Base-by-base conservation (phyloP, 2,888 invertebrate species). In the Troides helena region DNA sequence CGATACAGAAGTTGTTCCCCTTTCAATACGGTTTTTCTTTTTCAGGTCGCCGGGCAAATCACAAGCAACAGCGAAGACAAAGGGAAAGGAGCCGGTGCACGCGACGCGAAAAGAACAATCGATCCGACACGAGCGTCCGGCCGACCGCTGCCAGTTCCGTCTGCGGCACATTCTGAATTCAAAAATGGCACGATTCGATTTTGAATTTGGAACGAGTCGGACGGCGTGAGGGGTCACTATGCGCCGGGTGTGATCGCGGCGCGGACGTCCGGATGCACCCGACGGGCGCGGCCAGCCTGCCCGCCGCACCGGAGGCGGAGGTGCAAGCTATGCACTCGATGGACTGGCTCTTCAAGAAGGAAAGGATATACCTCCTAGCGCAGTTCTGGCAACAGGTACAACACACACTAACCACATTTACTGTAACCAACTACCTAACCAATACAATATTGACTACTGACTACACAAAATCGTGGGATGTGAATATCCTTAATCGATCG, bases 291-390 rank as follows among this genome's bases (percentile, higher is more conserved):
- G 93, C 95, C 90, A 94, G 93, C 89, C 94, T 95, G 94, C 95
- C 96, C 94, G 95, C 95, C 95, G 95, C 95, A 93, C 95, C 94
- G 85, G 96, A 96, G 94, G 96, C 97, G 95, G 97, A 97, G 95
- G 95, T 97, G 94, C 97, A 97, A 95, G 96, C 97, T 93, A 97
- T 97, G 95, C 97, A 97, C 95, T 97, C 97, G 89, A 97, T 98
- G 97, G 97, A 98, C 95, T 98, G 98, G 97, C 95, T 98, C 91
- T 97, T 97, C 95, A 97, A 97, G 95, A 98, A 98, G 94, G 97
- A 98, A 94, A 95, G 97, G 93, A 97, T 98, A 94, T 98, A 97
- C 94, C 94, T 98, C 88, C 95, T 98, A 88, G 97, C 97, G 88
- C 98, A 98, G 93, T 98, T 98, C 94, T 98, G 98, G 97, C 98